A percentile compares a stretch with the other conserved stretches of the same genome.
Evolutionary conservation across 2,113 vertebrate species (phyloP).

Genomic region (Pitta sordida): DNA sequence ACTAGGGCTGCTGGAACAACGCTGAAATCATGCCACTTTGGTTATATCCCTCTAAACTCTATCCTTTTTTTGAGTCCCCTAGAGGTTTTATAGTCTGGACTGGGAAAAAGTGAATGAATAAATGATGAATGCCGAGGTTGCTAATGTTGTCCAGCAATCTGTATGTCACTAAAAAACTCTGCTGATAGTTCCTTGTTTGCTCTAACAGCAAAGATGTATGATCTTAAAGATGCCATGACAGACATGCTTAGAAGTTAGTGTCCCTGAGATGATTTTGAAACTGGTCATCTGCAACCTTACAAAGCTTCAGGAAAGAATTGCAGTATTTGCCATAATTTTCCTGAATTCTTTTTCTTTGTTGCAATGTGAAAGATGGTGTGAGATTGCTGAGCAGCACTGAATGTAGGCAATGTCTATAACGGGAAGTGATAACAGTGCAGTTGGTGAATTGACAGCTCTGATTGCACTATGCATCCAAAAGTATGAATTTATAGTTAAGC

Average conservation of each 20-base stretch:
- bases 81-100: neutral
- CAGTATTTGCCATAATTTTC: neutral
- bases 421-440: neutral
- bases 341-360: neutral
- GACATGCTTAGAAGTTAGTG: neutral
- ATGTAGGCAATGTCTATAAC: neutral
- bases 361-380: neutral
- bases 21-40: neutral
- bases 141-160: neutral
- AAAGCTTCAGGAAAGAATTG: neutral
- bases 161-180: neutral
- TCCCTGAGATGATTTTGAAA: neutral
- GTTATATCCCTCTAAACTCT: neutral
- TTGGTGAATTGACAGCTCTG: conserved; percentile 43
- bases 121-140: neutral
- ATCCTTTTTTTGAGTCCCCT: neutral
- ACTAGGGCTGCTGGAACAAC: neutral
- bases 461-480: neutral
- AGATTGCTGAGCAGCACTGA: conserved; percentile 3
- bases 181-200: neutral
- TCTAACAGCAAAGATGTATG: neutral
- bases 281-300: neutral
- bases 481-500: neutral
- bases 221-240: neutral
- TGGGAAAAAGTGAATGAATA: neutral